phyloP scores from a whole-genome alignment of 2,113 vertebrate species.

The Oryzias curvinotus region DNA sequence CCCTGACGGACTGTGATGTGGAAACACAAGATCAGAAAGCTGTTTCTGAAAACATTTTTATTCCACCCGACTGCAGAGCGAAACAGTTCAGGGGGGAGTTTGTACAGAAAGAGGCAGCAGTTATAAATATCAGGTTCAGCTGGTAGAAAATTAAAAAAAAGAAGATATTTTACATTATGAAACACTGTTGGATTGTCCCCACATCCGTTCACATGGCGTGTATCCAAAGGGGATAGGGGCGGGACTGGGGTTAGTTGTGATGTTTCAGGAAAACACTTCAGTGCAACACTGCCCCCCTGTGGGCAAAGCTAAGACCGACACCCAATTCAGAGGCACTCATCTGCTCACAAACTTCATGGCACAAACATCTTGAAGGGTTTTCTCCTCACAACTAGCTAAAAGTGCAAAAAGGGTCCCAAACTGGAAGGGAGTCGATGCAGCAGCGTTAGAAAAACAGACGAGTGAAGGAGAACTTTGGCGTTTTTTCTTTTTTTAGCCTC shows the following conservation, averaged over 20 bases:
- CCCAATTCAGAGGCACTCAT: slow-evolving; percentile 28
- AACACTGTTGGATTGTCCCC: slow-evolving; percentile 65
- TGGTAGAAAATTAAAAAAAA: slow-evolving; percentile 76
- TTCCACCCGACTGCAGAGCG: slow-evolving; percentile 64
- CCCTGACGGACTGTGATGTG: not conserved
- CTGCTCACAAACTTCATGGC: not conserved
- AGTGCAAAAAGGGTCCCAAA: slow-evolving; percentile 38
- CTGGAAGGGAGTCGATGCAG: not conserved
- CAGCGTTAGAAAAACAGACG: not conserved
- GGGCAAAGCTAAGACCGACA: slow-evolving; percentile 57
- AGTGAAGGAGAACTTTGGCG: slow-evolving; percentile 65
- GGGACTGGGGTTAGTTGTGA: no score
- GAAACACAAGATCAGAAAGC: not conserved
- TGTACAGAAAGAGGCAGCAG: slow-evolving; percentile 72
- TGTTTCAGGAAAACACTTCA: not conserved
- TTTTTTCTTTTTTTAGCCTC: slow-evolving; percentile 2
- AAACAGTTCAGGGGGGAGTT: slow-evolving; percentile 57
- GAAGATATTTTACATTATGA: slow-evolving; percentile 73
- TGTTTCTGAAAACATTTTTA: slow-evolving; percentile 73
- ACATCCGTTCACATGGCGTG: slow-evolving; percentile 32
- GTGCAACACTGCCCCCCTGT: slow-evolving; percentile 52
- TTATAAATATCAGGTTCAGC: slow-evolving; percentile 75
- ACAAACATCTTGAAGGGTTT: not conserved
- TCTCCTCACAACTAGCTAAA: not conserved
- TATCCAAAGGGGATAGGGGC: no score